Base-by-base conservation (phyloP, 2,888 invertebrate genomes). In the Masnerella sp. region DNA sequence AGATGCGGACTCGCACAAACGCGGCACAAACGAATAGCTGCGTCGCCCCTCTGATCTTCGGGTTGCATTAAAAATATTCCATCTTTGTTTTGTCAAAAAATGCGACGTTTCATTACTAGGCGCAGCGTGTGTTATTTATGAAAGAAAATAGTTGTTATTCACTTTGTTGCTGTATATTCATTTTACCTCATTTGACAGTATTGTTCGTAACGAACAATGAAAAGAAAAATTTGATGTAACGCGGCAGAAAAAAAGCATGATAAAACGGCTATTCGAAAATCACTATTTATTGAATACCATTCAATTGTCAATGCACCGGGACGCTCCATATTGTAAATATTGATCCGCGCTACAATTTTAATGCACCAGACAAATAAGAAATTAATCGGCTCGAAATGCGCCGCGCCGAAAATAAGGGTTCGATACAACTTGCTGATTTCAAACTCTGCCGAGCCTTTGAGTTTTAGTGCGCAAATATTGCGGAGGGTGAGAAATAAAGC, bases 151-250 rank as follows among this genome's bases (percentile, higher is more conserved):
- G 54, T 61, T 69, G 69, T 62, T 69, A 69, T 69, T 69, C 61
- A 69, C 69, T 61, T 69, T 62, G 69, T 58, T 51, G 34, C 43
- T 43, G 61, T 61, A 56, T 43, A 69, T 69, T 69, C 69, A 62
- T 61, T 69, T 69, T 69, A 61, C 61, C 69, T 69, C 69, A 69
- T 69, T 69, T 69, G 54, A 69, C 69, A 61, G 69, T 69, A 69
- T 69, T 69, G 69, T 69, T 69, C 69, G 69, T 62, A 69, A 61
- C 69, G 69, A 69, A 69, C 69, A 69, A 69, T 69, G 69, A 69
- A 69, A 69, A 47, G 54, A 69, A 69, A 69, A 69, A 69, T 54
- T 62, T 61, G 45, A 47, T 61, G 61, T 69, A 69, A 69, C 61
- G 54, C 38, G 32, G 49, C 42, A 30, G 51, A 43, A 68, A 68